Evolutionary conservation across 2,888 invertebrate genomes (phyloP).

Genomic region (Cynaeus angustus): DNA sequence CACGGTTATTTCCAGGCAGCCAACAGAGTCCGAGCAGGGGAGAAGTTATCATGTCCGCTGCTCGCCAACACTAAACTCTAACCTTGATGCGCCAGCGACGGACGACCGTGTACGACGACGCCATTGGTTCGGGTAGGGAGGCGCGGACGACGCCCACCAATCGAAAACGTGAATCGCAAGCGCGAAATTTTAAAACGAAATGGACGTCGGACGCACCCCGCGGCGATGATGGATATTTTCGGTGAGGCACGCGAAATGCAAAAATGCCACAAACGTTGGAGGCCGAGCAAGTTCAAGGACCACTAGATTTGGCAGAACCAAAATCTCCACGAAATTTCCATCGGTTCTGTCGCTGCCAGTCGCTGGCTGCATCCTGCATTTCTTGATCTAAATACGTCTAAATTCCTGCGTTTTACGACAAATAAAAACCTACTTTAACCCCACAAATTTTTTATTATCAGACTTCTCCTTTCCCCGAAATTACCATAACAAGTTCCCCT

Average conservation of each 20-base stretch:
- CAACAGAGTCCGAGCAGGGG: constrained; percentile 71
- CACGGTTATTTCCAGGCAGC: constrained; percentile 71
- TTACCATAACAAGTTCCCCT: not conserved
- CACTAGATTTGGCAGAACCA: no score
- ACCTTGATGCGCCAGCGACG: constrained; percentile 67
- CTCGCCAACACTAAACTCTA: constrained; percentile 69
- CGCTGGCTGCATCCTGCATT: no score
- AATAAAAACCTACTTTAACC: no score
- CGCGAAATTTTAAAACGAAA: constrained; percentile 69
- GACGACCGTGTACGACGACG: constrained; percentile 66
- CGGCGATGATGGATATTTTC: constrained; percentile 19
- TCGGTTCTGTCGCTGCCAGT: no score
- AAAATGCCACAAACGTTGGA: not conserved
- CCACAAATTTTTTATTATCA: no score
- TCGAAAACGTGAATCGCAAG: constrained; percentile 60
- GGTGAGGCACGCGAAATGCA: not conserved
- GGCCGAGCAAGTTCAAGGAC: no score
- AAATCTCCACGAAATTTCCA: no score
- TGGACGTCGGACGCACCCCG: constrained; percentile 23
- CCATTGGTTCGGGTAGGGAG: constrained; percentile 61
- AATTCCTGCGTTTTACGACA: no score
- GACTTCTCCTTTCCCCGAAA: constrained; percentile 1
- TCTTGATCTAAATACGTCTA: no score
- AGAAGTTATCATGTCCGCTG: constrained; percentile 74
- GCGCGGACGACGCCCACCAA: constrained; percentile 66